Evolutionary conservation across 2,888 invertebrate genomes (phyloP), one percentile per base, ranked within the genome.

Genomic region (Lutraria lutraria): DNA sequence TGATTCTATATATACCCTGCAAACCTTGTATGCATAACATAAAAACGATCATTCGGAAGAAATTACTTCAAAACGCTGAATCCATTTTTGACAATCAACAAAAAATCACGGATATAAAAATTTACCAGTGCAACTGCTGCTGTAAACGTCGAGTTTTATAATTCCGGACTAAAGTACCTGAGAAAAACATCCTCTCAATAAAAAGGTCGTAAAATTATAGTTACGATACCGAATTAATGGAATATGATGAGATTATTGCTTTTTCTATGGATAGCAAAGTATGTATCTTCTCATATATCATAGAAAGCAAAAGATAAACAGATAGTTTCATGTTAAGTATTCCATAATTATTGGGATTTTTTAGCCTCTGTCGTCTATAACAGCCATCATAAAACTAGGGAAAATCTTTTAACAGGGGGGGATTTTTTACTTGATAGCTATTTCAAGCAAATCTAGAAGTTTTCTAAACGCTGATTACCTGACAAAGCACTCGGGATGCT

Each of bases 141-240:
- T n/a, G n/a, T 25, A 68, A 68, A 68, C 25, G n/a, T 68, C 4
- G 8, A 25, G 63, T 68, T 68, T 68, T 68, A 68, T 68, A 68
- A 68, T 68, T 68, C 63, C 21, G 63, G 25, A n/a, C n/a, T 60
- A 68, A 68, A n/a, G 25, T 6, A 68, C 25, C 63, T 68, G 25
- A 68, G 25, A 25, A 25, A 60, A 68, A 68, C 43, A 25, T 25
- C 25, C 25, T 21, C 63, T 25, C n/a, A 60, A 89, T 92, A 92
- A 92, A 92, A 92, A n/a, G 53, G 88, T 88, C 89, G 84, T 92
- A 88, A 92, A 92, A 92, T 92, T 92, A 92, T 89, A 79, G 90
- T 85, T 90, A 88, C 63, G 86, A 92, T 92, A 89, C 89, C 88
- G 88, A 87, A 90, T 90, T 90, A 89, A 92, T 92, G 88, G 88